Base-by-base conservation (phyloP, 2,888 invertebrate genomes). In the Drosophila longiperda region DNA sequence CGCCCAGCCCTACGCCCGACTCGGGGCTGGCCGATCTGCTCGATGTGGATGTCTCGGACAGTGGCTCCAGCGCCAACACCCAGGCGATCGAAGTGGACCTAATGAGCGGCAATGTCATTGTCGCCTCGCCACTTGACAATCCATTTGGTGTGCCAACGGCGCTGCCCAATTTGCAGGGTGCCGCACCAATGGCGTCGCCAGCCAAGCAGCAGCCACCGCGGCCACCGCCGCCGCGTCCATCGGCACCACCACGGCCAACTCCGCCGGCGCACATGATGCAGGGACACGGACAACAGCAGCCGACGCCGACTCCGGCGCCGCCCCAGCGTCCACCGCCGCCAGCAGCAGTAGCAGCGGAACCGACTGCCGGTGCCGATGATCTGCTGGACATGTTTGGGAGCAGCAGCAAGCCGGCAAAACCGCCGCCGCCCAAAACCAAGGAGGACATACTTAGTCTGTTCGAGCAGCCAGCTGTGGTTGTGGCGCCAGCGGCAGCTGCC, bases 1-100 rank as follows among this genome's bases (percentile, higher is more conserved):
- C 97, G 0, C 97, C 97, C 1, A 97, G 97, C 87, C 97, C 97
- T 3, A 97, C 97, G 1, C 97, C 95, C 0, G 96, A 96, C 80
- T 94, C 95, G 23, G 94, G 94, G 1, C 94, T 95, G 69, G 95
- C 94, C 9, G 95, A 96, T 91, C 92, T 95, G 15, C 93, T 95
- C n/a, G 95, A 96, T 93, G 94, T 96, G 33, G 95, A 96, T 93
- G 94, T 96, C 72, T 93, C 95, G 15, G 94, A 94, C 66, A 91
- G 91, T 62, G 89, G 87, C 15, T 92, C 90, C 9, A 89, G 91
- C 11, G 89, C 84, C 11, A 80, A 91, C 45, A 90, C 82, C 42
- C 92, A 92, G 65, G 91, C 83, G 15, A 90, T 91, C 59, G 92
- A 91, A 49, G 76, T 82, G 34, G 92, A 91, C 40, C 57, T 92